Conservation (phyloP, 2,888 invertebrate genomes). For the Hipparchia sbordonii region DNA sequence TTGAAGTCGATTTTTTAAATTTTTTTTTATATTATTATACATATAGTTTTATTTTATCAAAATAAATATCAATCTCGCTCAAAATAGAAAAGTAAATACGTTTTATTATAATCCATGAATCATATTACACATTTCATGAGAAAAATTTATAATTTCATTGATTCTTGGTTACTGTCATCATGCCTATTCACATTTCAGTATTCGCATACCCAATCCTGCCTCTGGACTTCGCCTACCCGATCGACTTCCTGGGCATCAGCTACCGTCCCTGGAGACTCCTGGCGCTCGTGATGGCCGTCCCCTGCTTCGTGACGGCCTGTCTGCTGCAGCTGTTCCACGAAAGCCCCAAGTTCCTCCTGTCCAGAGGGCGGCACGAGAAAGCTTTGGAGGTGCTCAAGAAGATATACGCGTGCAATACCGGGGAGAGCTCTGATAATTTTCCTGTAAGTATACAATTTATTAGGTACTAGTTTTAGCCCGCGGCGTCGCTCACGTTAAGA, state of each 20-base stretch:
- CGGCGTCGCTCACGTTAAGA: no score
- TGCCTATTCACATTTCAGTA: slow-evolving; percentile 62
- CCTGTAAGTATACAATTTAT: slow-evolving; percentile 56
- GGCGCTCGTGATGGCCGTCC: slow-evolving; percentile 84
- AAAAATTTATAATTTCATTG: no score
- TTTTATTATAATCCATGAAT: no score
- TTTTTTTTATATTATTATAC: no score
- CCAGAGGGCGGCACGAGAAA: slow-evolving; percentile 81
- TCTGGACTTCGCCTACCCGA: slow-evolving; percentile 67
- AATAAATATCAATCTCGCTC: no score
- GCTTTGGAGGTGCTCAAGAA: slow-evolving; percentile 78
- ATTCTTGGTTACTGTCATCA: no score
- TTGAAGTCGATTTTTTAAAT: no score
- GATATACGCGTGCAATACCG: slow-evolving; percentile 69
- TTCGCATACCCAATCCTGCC: slow-evolving; percentile 88
- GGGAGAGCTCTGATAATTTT: slow-evolving; percentile 61
- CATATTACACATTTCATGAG: no score
- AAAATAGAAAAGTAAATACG: no score
- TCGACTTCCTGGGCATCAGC: slow-evolving; percentile 75
- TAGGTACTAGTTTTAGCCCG: no score
- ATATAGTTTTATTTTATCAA: no score
- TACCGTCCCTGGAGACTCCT: slow-evolving; percentile 91
- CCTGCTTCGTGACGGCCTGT: slow-evolving; percentile 84
- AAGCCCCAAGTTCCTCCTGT: slow-evolving; percentile 90
- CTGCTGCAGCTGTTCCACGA: slow-evolving; percentile 86